Base-by-base conservation (phyloP, 2,113 vertebrate genomes). In the Ranitomeya imitator region DNA sequence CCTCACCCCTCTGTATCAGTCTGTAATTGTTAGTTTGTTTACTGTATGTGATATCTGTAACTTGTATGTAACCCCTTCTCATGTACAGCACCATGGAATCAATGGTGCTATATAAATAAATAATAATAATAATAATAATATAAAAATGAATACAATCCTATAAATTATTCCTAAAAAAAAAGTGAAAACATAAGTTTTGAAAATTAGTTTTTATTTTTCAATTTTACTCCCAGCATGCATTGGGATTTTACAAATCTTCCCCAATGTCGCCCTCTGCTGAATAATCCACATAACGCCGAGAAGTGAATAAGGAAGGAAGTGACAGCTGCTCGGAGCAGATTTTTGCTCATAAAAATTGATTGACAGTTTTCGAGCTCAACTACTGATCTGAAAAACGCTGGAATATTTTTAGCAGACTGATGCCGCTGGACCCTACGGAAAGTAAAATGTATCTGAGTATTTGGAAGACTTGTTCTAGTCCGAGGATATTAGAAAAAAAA, bases 281-380 rank as follows among this genome's bases (percentile, higher is more conserved):
- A 0, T 13, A 52, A 77, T 51, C 37, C 37, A 45, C 37, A 45
- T 45, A 45, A 45, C 37, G 71, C 26, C 31, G 54, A n/a, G 19
- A 78, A 54, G 15, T n/a, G 8, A 23, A 52, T 2, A 2, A 78
- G 76, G 45, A 78, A 78, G 19, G 52, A 79, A 78, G 31, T 37
- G 71, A 74, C 71, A 74, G 71, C 31, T 74, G 71, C 15, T 74
- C 26, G 31, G 71, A 74, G 71, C 31, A 74, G 71, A 76, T 19
- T 52, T 52, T 76, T 51, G 31, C 31, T 18, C 14, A 45, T 3
- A 74, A 51, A 74, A 74, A 4, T 45, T 74, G 71, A 76, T 52
- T 52, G 73, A 76, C 73, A 76, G 31, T 51, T 45, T 45, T 74
- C 71, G 19, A 45, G 45, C 45, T 76, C 71, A 74, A 45, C 71